These are phyloP conservation scores for Sympetrum striolatum DNA, from an alignment of 2,888 invertebrate species.

Conservation along the genomic window DNA sequence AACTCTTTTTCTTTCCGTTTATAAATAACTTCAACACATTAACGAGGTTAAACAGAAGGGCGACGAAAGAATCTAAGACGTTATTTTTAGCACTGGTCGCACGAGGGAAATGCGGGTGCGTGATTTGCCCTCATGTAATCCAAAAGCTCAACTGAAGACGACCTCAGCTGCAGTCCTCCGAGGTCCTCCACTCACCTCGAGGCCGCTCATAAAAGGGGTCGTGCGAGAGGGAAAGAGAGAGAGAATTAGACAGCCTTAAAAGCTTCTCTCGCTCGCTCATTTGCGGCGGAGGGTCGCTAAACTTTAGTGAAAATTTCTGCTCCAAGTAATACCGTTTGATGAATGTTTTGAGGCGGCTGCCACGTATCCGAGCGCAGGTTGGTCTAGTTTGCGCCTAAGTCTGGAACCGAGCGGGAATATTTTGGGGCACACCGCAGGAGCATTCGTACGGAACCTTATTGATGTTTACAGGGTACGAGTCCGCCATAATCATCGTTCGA, in stretches of 20 bases:
- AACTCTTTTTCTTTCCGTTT: too few relatives aligned
- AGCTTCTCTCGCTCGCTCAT: background rate
- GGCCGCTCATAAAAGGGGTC: background rate
- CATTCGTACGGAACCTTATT: background rate
- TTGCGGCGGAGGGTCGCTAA: background rate
- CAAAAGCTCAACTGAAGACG: background rate
- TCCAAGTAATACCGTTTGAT: background rate
- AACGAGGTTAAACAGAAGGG: too few relatives aligned
- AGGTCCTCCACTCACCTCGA: background rate
- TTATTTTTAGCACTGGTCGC: too few relatives aligned
- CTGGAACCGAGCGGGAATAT: background rate
- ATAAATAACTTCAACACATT: too few relatives aligned
- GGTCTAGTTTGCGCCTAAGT: background rate
- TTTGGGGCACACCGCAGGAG: background rate
- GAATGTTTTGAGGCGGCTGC: background rate
- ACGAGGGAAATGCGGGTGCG: background rate
- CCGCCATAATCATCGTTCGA: too few relatives aligned
- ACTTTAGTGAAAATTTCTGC: background rate
- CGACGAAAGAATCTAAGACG: too few relatives aligned
- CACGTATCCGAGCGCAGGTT: background rate
- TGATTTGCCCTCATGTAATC: background rate
- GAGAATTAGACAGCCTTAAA: background rate
- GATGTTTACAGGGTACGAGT: background rate
- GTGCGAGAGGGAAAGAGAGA: background rate
- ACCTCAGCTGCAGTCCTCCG: background rate